Evolutionary conservation across 2,113 vertebrate species (phyloP).

Genomic region (Boulengeromyrus knoepffleri): DNA sequence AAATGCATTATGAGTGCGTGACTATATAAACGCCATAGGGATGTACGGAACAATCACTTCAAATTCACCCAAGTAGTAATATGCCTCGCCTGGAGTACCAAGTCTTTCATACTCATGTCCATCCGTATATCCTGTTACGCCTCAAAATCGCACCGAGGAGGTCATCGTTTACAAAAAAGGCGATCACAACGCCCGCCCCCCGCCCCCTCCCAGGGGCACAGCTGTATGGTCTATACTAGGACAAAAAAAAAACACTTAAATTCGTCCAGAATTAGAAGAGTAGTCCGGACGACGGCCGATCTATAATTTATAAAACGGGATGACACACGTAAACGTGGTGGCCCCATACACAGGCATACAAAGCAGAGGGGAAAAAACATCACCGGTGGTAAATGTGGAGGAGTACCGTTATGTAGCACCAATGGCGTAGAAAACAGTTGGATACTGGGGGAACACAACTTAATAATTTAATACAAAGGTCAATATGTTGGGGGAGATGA

Average conservation of each 20-base stretch:
- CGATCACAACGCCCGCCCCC: not conserved
- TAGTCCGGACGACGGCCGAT: not conserved
- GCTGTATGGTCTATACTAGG: not conserved
- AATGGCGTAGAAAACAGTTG: not conserved
- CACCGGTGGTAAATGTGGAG: not conserved
- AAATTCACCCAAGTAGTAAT: not conserved
- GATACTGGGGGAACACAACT: not conserved
- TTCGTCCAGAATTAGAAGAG: not conserved
- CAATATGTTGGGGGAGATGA: not conserved
- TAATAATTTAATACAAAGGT: not conserved
- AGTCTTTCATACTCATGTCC: not conserved
- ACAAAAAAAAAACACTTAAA: not conserved
- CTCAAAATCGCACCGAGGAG: not conserved
- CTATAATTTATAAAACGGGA: not conserved
- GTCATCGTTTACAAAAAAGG: not conserved
- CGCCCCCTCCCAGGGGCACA: not conserved
- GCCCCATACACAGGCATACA: not conserved
- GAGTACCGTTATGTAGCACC: not conserved
- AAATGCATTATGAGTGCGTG: not conserved
- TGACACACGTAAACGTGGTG: not conserved
- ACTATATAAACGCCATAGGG: not conserved
- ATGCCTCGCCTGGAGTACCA: not conserved
- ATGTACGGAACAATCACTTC: not conserved
- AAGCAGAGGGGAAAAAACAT: not conserved
- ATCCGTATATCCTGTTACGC: constrained; percentile 3